phyloP scores from a whole-genome alignment of 2,113 vertebrate genomes.

The Prionailurus viverrinus region DNA sequence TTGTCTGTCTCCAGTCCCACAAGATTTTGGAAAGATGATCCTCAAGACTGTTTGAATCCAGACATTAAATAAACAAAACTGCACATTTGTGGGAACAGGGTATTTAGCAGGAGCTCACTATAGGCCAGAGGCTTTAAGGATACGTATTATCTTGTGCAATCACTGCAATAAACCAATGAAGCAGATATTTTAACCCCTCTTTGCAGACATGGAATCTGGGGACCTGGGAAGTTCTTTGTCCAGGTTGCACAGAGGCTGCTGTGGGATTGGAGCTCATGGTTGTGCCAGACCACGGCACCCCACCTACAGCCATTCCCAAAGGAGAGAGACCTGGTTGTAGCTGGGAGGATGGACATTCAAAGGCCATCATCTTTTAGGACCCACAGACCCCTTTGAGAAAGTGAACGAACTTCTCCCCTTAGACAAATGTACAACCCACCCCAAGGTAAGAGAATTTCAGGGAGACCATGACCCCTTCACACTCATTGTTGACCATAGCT shows the following conservation, averaged over 20 bases:
- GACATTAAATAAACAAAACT: background rate
- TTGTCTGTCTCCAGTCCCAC: background rate
- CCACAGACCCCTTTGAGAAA: background rate
- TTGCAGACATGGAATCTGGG: background rate
- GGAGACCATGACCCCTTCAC: background rate
- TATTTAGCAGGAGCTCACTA: background rate
- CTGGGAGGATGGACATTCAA: background rate
- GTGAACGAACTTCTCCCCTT: background rate
- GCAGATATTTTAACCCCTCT: background rate
- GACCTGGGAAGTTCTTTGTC: background rate
- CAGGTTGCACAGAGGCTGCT: background rate
- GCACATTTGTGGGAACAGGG: background rate
- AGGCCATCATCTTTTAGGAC: background rate
- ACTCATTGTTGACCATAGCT: background rate
- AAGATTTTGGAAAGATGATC: conserved; percentile 14
- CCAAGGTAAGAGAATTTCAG: background rate
- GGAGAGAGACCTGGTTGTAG: background rate
- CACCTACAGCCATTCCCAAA: background rate
- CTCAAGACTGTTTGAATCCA: background rate
- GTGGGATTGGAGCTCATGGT: background rate
- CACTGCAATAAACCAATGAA: background rate
- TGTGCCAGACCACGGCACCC: background rate
- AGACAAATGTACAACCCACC: background rate
- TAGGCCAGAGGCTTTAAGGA: background rate
- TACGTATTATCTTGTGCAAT: background rate